Conservation (phyloP, 2,113 vertebrate genomes). For the Pimephales promelas region DNA sequence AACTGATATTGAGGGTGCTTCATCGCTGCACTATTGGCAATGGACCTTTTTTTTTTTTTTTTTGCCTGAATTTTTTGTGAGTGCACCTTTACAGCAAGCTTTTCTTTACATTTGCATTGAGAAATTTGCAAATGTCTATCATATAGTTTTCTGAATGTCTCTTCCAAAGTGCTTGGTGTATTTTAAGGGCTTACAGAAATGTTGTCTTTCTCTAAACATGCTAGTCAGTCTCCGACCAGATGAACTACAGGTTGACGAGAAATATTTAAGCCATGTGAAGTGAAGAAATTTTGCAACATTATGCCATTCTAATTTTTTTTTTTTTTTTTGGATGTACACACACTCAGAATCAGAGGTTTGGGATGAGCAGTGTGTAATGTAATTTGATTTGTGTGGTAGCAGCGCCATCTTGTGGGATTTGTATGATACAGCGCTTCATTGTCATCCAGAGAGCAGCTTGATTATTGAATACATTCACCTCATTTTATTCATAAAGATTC, state of each 20-base stretch:
- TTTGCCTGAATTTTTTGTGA: too few relatives aligned
- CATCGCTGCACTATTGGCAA: too few relatives aligned
- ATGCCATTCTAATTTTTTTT: not conserved
- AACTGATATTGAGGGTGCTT: too few relatives aligned
- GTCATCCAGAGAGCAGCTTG: not conserved
- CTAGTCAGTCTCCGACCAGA: too few relatives aligned
- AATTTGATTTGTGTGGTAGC: not conserved
- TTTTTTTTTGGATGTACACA: not conserved
- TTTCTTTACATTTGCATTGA: too few relatives aligned
- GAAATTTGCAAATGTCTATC: too few relatives aligned
- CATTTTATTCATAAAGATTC: not conserved
- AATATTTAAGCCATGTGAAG: not conserved
- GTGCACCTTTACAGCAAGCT: too few relatives aligned
- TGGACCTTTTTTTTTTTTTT: too few relatives aligned
- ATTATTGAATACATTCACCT: not conserved
- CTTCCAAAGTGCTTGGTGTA: too few relatives aligned
- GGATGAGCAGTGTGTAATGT: not conserved
- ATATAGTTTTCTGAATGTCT: too few relatives aligned
- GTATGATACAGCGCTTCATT: not conserved
- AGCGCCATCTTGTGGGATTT: not conserved
- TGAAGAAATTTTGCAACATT: not conserved
- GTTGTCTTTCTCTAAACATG: too few relatives aligned
- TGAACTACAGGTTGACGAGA: not conserved
- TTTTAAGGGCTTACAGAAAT: too few relatives aligned
- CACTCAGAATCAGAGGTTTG: not conserved